A percentile compares a stretch with the other conserved stretches of the same genome.
These are phyloP conservation scores for Gnathonemus echidnorhynchus DNA, from an alignment of 2,113 vertebrate genomes.

Conservation along the genomic window DNA sequence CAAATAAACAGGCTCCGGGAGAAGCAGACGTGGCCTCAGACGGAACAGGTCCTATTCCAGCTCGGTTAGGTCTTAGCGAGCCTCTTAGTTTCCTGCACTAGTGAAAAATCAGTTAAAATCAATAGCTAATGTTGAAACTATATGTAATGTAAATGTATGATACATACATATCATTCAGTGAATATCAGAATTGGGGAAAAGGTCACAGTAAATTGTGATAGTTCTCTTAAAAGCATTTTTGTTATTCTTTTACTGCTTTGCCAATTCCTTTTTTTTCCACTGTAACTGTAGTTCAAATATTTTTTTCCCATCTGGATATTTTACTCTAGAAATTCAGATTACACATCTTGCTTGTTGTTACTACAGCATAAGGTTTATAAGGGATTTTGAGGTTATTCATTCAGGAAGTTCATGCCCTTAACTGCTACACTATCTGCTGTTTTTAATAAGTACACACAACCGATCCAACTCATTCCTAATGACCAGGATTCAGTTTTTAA, in stretches of 20 bases:
- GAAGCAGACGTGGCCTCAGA: constrained; percentile 20
- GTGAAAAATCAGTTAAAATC: neutral
- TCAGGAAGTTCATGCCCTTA: neutral
- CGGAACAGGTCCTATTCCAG: constrained; percentile 16
- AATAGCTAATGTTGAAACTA: neutral
- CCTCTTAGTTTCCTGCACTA: neutral
- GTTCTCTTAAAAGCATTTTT: neutral
- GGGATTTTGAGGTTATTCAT: neutral
- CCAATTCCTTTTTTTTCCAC: neutral
- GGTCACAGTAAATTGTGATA: neutral
- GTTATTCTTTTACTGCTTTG: neutral
- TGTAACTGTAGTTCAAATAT: neutral
- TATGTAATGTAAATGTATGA: neutral
- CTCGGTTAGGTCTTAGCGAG: neutral
- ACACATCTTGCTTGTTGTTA: neutral
- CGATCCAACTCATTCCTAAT: neutral
- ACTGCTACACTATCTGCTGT: neutral
- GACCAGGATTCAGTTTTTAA: neutral
- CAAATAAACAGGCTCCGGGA: constrained; percentile 21
- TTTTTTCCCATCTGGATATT: neutral
- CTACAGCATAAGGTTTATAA: neutral
- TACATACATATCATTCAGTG: neutral
- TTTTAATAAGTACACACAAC: neutral
- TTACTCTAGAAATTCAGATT: neutral
- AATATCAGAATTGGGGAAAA: neutral